phyloP scores from a whole-genome alignment of 2,888 invertebrate genomes.

The Tillus elongatus region DNA sequence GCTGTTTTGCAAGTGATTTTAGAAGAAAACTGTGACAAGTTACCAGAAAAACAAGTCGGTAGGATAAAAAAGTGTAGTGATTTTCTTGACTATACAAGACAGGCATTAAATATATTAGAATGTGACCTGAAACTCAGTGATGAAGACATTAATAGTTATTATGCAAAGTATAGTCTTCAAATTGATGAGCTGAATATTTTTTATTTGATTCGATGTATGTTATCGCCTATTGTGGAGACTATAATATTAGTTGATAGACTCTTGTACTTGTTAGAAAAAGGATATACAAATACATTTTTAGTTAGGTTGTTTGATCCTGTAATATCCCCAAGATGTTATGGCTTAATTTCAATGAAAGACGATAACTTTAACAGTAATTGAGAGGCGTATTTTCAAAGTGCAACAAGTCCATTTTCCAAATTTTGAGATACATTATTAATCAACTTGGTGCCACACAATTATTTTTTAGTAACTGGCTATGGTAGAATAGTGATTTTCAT shows the following conservation, averaged over 20 bases:
- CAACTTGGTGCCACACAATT: no score
- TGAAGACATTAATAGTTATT: constrained; percentile 40
- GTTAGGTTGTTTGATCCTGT: constrained; percentile 76
- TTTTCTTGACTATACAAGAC: constrained; percentile 61
- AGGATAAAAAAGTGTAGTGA: constrained; percentile 42
- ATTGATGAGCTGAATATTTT: constrained; percentile 60
- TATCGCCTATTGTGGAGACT: constrained; percentile 74
- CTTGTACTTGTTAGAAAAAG: constrained; percentile 62
- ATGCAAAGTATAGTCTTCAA: constrained; percentile 37
- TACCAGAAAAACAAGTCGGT: constrained; percentile 50
- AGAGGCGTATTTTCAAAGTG: no score
- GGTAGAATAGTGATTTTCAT: no score
- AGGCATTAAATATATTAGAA: constrained; percentile 55
- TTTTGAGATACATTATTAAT: no score
- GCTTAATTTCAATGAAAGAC: constrained; percentile 55
- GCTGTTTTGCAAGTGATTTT: constrained; percentile 63
- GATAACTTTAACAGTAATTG: no score
- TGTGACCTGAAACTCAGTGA: constrained; percentile 44
- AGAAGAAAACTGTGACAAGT: constrained; percentile 37
- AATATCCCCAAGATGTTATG: constrained; percentile 74
- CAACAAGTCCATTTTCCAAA: no score
- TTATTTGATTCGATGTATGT: constrained; percentile 64
- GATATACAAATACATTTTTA: constrained; percentile 50
- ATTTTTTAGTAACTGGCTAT: no score
- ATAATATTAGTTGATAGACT: constrained; percentile 75